Evolutionary conservation across 2,888 invertebrate species (phyloP).

Genomic region (Leistus spinibarbis): DNA sequence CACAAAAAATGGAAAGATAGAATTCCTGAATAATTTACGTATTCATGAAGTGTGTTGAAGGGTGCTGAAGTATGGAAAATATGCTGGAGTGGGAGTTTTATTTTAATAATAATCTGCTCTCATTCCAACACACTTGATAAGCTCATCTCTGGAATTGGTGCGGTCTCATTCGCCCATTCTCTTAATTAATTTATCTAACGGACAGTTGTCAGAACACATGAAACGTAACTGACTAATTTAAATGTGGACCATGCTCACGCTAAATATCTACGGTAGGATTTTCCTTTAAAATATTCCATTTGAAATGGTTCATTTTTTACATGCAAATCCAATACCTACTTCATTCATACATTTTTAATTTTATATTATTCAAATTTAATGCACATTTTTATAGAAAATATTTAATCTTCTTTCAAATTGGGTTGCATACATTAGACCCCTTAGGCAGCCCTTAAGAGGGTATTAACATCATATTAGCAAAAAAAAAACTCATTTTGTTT

Average conservation of each 20-base stretch:
- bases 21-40: conserved; percentile 28
- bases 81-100: conserved; percentile 15
- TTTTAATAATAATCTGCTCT: conserved; percentile 13
- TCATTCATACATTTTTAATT: too few relatives aligned
- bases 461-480: too few relatives aligned
- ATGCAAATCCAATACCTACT: too few relatives aligned
- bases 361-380: too few relatives aligned
- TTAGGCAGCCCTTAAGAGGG: too few relatives aligned
- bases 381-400: too few relatives aligned
- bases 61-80: conserved; percentile 18
- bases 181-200: background rate
- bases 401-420: too few relatives aligned
- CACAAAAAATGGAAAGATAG: conserved; percentile 24
- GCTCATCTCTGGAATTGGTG: background rate
- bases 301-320: too few relatives aligned
- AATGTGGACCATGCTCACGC: background rate
- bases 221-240: background rate
- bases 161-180: background rate
- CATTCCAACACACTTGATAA: background rate
- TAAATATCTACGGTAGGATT: too few relatives aligned
- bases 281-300: too few relatives aligned
- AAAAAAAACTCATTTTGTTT: too few relatives aligned
- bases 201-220: background rate
- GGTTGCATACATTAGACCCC: too few relatives aligned
- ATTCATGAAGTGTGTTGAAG: conserved; percentile 19